Conservation (phyloP, 2,797 vertebrate genomes). For the Falco concolor region DNA sequence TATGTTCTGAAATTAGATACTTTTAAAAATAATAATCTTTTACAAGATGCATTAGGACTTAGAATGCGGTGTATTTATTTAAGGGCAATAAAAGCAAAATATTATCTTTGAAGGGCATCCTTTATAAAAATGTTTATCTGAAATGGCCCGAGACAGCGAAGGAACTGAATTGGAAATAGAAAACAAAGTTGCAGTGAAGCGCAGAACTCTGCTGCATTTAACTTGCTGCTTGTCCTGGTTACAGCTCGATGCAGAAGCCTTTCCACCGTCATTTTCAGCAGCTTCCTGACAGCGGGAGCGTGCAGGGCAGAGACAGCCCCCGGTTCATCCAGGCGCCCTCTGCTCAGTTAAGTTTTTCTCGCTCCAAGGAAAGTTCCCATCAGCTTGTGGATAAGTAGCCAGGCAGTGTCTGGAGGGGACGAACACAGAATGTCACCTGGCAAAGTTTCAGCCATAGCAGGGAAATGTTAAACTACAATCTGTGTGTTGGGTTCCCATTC, state of each 20-base stretch:
- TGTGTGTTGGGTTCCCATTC: background rate
- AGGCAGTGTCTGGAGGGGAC: background rate
- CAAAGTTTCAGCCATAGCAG: background rate
- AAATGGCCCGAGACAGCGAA: background rate
- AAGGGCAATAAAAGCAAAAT: conserved; percentile 39
- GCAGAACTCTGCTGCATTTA: background rate
- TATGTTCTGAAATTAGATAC: conserved; percentile 42
- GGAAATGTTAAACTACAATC: background rate
- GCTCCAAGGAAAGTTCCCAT: background rate
- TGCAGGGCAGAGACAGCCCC: background rate
- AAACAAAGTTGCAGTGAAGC: background rate
- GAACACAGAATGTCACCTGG: background rate
- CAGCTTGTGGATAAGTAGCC: background rate
- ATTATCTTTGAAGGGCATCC: conserved; percentile 32
- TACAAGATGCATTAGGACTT: conserved; percentile 44
- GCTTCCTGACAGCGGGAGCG: background rate
- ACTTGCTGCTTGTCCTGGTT: background rate
- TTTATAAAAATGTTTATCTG: conserved; percentile 38
- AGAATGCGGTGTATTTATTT: conserved; percentile 33
- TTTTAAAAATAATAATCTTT: conserved; percentile 39
- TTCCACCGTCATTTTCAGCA: background rate
- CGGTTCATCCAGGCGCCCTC: background rate
- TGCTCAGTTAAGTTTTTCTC: background rate
- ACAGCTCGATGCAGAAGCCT: background rate
- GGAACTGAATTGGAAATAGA: background rate